phyloP scores from a whole-genome alignment of 2,113 vertebrate species.

The Paramormyrops kingsleyae region DNA sequence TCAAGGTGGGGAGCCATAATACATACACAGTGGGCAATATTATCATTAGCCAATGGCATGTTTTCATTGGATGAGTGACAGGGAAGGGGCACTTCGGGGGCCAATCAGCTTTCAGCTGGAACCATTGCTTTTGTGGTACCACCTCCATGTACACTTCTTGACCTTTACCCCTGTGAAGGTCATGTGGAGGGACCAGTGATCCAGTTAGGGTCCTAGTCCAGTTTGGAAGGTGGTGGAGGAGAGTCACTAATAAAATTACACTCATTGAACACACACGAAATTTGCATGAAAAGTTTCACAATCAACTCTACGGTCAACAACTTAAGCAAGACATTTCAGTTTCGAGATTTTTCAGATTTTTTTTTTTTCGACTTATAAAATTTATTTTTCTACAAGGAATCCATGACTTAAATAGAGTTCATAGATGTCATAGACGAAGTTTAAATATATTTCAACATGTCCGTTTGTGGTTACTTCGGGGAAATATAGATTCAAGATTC shows the following conservation, averaged over 20 bases:
- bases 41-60: background rate
- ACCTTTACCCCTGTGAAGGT: background rate
- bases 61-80: background rate
- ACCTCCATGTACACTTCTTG: background rate
- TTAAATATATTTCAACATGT: background rate
- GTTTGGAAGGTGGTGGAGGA: background rate
- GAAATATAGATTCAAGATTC: no score
- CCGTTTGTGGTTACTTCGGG: background rate
- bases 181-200: background rate
- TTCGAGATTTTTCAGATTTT: background rate
- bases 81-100: background rate
- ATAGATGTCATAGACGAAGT: background rate
- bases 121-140: background rate
- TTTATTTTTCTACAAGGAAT: background rate
- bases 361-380: background rate
- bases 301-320: background rate
- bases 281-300: background rate
- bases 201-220: background rate
- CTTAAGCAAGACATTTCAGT: background rate
- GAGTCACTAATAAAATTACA: background rate
- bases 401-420: background rate
- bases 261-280: background rate
- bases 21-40: background rate
- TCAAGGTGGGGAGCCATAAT: background rate
- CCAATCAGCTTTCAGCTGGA: background rate